phyloP scores from a whole-genome alignment of 2,113 vertebrate genomes.

The Struthidea cinerea region DNA sequence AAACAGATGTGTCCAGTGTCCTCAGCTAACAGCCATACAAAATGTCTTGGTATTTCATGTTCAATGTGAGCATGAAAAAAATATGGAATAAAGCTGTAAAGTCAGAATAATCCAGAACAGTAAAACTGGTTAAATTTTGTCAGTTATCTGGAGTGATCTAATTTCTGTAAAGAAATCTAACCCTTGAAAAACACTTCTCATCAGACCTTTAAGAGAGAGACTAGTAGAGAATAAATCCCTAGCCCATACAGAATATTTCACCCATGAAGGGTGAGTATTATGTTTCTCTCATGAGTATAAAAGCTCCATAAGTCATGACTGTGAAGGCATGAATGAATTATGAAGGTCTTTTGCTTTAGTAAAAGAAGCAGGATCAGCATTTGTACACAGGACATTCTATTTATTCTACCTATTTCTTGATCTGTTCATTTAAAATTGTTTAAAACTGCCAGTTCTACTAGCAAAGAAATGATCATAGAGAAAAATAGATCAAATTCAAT shows the following conservation, averaged over 20 bases:
- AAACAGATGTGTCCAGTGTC: neutral
- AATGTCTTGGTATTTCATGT: neutral
- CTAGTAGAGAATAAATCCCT: conserved; percentile 14
- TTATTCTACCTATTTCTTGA: conserved; percentile 32
- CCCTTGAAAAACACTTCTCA: neutral
- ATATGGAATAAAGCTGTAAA: neutral
- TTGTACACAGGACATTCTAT: neutral
- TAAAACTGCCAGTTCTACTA: neutral
- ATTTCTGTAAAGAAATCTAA: neutral
- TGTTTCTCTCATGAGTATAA: conserved; percentile 46
- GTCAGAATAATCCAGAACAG: neutral
- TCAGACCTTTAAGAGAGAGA: neutral
- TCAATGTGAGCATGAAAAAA: neutral
- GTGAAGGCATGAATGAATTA: conserved; percentile 30
- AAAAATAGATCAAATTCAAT: conserved; percentile 3
- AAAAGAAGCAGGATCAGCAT: conserved; percentile 30
- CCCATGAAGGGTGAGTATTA: conserved; percentile 52
- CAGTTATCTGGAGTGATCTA: neutral
- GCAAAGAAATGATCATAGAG: neutral
- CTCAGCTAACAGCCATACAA: neutral
- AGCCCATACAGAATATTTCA: conserved; percentile 41
- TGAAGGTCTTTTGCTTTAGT: conserved; percentile 11
- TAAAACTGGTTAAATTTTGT: neutral
- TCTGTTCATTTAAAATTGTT: conserved; percentile 42
- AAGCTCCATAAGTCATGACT: conserved; percentile 30